phyloP scores from a whole-genome alignment of 2,797 vertebrate species.

The Natrix natrix region DNA sequence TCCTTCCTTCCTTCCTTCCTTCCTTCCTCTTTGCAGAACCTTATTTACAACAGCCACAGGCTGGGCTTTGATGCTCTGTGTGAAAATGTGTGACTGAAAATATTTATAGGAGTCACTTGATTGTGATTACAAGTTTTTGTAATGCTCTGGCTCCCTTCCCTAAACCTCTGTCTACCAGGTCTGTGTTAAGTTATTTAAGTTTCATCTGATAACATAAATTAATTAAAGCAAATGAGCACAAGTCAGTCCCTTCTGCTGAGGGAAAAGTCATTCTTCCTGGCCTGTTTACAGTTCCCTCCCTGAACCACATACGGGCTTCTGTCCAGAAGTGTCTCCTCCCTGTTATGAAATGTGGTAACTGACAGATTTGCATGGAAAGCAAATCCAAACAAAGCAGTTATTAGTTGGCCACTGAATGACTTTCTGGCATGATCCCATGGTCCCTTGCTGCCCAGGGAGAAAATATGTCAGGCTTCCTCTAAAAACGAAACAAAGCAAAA shows the following conservation, averaged over 20 bases:
- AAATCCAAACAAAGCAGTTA: conserved; percentile 20
- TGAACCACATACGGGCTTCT: conserved; percentile 17
- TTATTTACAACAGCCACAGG: conserved; percentile 66
- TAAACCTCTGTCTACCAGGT: conserved; percentile 52
- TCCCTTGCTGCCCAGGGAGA: conserved; percentile 39
- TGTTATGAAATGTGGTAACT: conserved; percentile 22
- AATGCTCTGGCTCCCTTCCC: conserved; percentile 60
- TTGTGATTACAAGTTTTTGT: conserved; percentile 68
- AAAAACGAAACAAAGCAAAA: conserved; percentile 30
- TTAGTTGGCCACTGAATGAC: conserved; percentile 10
- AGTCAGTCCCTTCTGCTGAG: conserved; percentile 7
- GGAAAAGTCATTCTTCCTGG: not conserved
- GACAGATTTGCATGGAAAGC: conserved; percentile 10
- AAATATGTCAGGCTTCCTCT: conserved; percentile 37
- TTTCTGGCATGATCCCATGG: conserved; percentile 42
- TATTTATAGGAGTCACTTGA: conserved; percentile 72
- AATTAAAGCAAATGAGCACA: conserved; percentile 9
- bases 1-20: not conserved
- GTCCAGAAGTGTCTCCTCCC: conserved; percentile 29
- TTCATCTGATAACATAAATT: conserved; percentile 55
- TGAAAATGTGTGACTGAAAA: conserved; percentile 61
- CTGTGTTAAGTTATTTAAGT: conserved; percentile 59
- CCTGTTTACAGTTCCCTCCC: conserved; percentile 38
- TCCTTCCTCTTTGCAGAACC: conserved; percentile 67
- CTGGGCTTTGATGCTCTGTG: conserved; percentile 64